Conservation (phyloP, 1,140 invertebrate species). For the Bombus fervidus region DNA sequence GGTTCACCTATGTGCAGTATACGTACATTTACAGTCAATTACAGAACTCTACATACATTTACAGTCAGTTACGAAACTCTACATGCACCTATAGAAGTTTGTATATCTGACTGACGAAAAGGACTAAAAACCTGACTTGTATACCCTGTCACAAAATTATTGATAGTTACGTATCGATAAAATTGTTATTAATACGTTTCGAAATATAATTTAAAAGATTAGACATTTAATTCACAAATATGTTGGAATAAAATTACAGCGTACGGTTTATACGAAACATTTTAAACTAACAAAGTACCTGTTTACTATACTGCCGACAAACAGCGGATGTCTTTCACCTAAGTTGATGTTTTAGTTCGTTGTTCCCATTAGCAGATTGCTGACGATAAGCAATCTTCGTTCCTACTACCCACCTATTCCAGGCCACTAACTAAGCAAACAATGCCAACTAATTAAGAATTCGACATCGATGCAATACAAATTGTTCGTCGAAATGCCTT, state of each 20-base stretch:
- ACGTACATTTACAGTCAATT: neutral
- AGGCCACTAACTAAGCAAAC: conserved; percentile 65
- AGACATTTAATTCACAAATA: too few relatives aligned
- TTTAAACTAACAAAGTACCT: too few relatives aligned
- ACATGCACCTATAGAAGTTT: too few relatives aligned
- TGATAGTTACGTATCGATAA: too few relatives aligned
- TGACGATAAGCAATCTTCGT: conserved; percentile 49
- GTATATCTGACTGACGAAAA: too few relatives aligned
- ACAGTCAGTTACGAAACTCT: neutral
- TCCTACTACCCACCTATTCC: conserved; percentile 55
- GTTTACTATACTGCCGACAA: too few relatives aligned
- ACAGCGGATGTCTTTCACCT: conserved; percentile 6
- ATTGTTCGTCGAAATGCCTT: neutral
- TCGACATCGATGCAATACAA: conserved; percentile 59
- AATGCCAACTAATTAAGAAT: conserved; percentile 75
- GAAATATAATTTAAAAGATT: too few relatives aligned
- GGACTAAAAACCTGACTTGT: too few relatives aligned
- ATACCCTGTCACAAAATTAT: too few relatives aligned
- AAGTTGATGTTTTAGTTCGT: conserved; percentile 14
- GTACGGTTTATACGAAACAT: too few relatives aligned
- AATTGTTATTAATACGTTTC: too few relatives aligned
- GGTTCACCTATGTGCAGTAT: neutral
- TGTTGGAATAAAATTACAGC: too few relatives aligned
- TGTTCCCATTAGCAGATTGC: conserved; percentile 40
- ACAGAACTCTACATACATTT: neutral